Base-by-base conservation (phyloP, 2,888 invertebrate species). In the Epistrophella euchroma region DNA sequence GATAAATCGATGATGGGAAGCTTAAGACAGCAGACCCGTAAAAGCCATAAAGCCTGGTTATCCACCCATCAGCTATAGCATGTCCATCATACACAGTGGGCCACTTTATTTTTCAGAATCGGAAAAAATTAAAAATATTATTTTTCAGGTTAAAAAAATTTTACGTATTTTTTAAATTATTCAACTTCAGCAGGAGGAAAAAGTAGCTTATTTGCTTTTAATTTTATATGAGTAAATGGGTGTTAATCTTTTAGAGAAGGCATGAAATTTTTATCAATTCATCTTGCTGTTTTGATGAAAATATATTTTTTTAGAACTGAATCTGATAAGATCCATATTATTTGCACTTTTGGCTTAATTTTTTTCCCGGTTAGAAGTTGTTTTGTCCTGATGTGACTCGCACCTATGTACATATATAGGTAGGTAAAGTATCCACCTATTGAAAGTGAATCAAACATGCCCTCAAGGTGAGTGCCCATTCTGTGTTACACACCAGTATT, bases 391-490 rank as follows among this genome's bases (percentile, higher is more conserved):
- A 9, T 15, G 22, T 60, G 2, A 40, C 32, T 35, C 35, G 2
- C 17, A 56, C 35, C 32, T 11, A 32, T 17, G 25, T 0, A 2
- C 2, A 40, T 22, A 13, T 3, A 13, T 17, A 40, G 11, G 17
- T 28, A 28, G 11, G 40, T 7, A 4, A 3, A 22, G 19, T 37
- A 47, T 60, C 37, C 28, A 78, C 70, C 74, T 58, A 81, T 81
- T 73, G 85, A 85, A 85, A 85, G 85, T 85, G 85, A 85, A 85
- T 81, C 81, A 72, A 85, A 76, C 56, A 60, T 80, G 76, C 85
- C 85, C 85, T 80, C 85, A 77, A 81, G 81, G 85, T 73, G 68
- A 85, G 58, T n/a, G 58, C n/a, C 45, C 62, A 52, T 40, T 32
- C 35, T 37, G 4, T 7, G 19, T 25, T 62, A 37, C 37, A 10